Conservation (phyloP, 2,888 invertebrate genomes). For the Anodontia alba region DNA sequence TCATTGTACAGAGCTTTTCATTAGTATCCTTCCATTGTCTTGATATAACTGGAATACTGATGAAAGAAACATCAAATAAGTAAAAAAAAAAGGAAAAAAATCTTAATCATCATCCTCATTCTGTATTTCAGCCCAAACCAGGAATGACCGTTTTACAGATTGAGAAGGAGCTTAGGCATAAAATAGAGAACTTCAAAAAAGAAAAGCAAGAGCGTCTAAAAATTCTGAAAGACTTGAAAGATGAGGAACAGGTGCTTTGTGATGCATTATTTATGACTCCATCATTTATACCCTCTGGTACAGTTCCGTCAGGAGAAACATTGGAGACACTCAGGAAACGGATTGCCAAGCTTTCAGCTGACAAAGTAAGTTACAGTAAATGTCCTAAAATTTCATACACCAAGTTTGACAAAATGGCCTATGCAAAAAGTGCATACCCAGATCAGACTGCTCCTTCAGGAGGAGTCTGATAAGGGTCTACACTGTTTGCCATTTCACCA, state of each 20-base stretch:
- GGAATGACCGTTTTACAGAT: slow-evolving; percentile 73
- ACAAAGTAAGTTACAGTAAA: slow-evolving; percentile 81
- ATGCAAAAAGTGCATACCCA: no score
- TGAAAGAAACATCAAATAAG: no score
- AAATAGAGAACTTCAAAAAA: slow-evolving; percentile 73
- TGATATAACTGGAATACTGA: no score
- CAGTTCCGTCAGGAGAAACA: slow-evolving; percentile 79
- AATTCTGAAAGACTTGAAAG: slow-evolving; percentile 74
- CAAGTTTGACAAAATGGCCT: no score
- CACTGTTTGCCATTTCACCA: no score
- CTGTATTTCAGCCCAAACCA: slow-evolving; percentile 63
- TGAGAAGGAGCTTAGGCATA: slow-evolving; percentile 77
- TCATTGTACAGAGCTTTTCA: no score
- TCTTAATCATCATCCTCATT: no score
- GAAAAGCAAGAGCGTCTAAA: slow-evolving; percentile 81
- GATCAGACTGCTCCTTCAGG: no score
- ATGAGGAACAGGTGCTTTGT: slow-evolving; percentile 81
- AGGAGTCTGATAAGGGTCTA: no score
- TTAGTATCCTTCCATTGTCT: no score
- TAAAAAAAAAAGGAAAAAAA: no score
- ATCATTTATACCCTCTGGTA: slow-evolving; percentile 81
- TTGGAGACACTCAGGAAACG: slow-evolving; percentile 80
- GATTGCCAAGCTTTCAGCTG: slow-evolving; percentile 78
- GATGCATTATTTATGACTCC: slow-evolving; percentile 80
- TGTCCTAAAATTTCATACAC: no score